Base-by-base conservation (phyloP, 2,888 invertebrate genomes). In the Gerosis bhagava region DNA sequence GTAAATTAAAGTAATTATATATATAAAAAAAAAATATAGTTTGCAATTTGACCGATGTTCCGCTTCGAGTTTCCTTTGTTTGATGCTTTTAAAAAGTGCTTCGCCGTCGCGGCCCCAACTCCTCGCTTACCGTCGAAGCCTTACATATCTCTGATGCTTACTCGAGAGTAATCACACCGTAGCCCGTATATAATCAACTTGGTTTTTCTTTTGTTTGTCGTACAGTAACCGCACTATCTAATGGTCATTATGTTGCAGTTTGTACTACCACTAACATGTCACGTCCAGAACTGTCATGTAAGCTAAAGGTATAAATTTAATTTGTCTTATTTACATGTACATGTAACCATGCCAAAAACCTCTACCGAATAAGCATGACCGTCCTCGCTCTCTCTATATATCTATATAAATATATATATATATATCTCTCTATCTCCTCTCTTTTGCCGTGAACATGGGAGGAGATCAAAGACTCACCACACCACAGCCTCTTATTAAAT, bases 161-260 rank as follows among this genome's bases (percentile, higher is more conserved):
- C 75, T 77, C 53, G 68, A 70, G 74, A 82, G 75, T 83, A 80
- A 79, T 84, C 87, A 87, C 86, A n/a, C n/a, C 58, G 86, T 86
- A 88, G 87, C 73, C 70, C n/a, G 77, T 86, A 83, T 79, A 80
- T 78, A 76, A 78, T 81, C 73, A 65, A 80, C 78, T 82, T 78
- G 83, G 82, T 83, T 86, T 82, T 83, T n/a, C 70, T 86, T 87
- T 86, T 86, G 83, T 86, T 87, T 86, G 80, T 84, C 86, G 86
- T 86, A 84, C 84, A 84, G 87, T 88, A 87, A 88, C 84, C 81
- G 88, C 88, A 88, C 86, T 84, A 72, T 82, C 86, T 88, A 88
- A 88, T 88, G 86, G 87, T 87, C 83, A 83, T 88, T 88, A 87
- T 87, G 88, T 88, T 88, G 88, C 88, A 87, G 88, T 88, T 84